phyloP scores from a whole-genome alignment of 1,140 invertebrate genomes.

The Zaprionus ornatus region DNA sequence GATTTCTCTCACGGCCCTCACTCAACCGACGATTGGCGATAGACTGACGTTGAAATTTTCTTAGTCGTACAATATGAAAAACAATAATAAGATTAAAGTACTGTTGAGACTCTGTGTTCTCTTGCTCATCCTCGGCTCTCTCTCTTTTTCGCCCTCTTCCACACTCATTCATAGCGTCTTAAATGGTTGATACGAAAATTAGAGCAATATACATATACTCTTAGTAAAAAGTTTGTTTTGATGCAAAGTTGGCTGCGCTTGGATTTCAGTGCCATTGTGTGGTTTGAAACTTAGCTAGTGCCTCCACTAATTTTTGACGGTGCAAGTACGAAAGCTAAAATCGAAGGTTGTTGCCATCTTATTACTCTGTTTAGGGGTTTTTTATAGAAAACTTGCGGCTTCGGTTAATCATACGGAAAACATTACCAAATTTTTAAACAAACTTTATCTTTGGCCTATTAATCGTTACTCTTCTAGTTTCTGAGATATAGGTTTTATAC shows the following conservation, averaged over 20 bases:
- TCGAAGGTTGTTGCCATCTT: too few species aligned
- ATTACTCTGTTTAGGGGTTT: too few species aligned
- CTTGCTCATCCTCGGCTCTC: slow-evolving; percentile 1
- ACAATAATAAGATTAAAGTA: slow-evolving; percentile 33
- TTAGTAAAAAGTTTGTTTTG: slow-evolving; percentile 52
- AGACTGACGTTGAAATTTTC: slow-evolving; percentile 53
- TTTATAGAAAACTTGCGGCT: too few species aligned
- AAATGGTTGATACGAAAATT: slow-evolving; percentile 17
- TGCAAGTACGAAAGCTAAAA: too few species aligned
- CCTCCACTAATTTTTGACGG: neutral
- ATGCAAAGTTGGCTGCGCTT: slow-evolving; percentile 62
- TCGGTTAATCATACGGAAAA: too few species aligned
- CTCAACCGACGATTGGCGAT: slow-evolving; percentile 20
- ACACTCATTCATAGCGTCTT: neutral
- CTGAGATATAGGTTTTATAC: too few species aligned
- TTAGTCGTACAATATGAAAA: slow-evolving; percentile 42
- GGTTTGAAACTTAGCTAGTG: slow-evolving; percentile 37
- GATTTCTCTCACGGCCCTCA: neutral
- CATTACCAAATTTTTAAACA: too few species aligned
- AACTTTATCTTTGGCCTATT: too few species aligned
- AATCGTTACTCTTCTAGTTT: too few species aligned
- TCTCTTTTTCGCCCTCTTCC: neutral
- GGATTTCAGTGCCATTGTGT: neutral
- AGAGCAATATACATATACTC: neutral
- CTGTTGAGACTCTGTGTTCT: slow-evolving; percentile 20